Evolutionary conservation across 1,140 invertebrate species (phyloP).

Genomic region (Drosophila lini): DNA sequence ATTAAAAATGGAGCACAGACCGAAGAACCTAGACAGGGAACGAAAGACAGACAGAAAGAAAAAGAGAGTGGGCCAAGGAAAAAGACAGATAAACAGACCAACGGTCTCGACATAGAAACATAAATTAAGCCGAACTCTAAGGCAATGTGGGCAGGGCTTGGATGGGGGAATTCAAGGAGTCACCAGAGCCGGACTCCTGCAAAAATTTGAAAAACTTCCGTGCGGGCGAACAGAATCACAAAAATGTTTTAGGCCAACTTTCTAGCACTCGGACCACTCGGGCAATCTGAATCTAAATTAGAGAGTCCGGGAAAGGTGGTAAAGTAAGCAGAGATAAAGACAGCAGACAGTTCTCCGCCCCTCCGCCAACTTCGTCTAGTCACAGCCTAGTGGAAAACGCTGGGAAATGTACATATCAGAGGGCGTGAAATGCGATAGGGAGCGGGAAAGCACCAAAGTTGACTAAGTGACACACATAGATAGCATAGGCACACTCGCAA

Average conservation of each 20-base stretch:
- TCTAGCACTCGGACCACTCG: conserved; percentile 24
- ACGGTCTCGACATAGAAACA: conserved; percentile 63
- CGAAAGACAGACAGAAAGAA: background rate
- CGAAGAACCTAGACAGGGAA: conserved; percentile 1
- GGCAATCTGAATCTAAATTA: conserved; percentile 46
- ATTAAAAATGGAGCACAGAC: conserved; percentile 15
- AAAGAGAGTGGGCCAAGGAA: conserved; percentile 19
- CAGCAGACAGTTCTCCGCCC: background rate
- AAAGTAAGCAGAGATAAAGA: conserved; percentile 45
- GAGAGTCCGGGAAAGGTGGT: conserved; percentile 19
- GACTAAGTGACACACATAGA: conserved; percentile 70
- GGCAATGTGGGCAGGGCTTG: conserved; percentile 23
- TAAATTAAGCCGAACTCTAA: conserved; percentile 73
- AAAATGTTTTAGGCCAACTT: conserved; percentile 70
- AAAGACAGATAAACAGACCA: conserved; percentile 58
- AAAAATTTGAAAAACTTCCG: conserved; percentile 61
- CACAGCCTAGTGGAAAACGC: conserved; percentile 6
- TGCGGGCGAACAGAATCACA: conserved; percentile 37
- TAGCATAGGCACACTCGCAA: conserved; percentile 30
- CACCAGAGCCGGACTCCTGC: conserved; percentile 17
- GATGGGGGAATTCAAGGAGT: conserved; percentile 8
- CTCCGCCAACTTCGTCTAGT: conserved; percentile 9
- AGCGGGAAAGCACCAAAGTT: conserved; percentile 26
- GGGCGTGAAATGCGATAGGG: conserved; percentile 11
- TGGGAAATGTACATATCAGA: conserved; percentile 37